These are phyloP conservation scores for Pipistrellus pipistrellus DNA, from an alignment of 2,797 vertebrate genomes.

Conservation along the genomic window DNA sequence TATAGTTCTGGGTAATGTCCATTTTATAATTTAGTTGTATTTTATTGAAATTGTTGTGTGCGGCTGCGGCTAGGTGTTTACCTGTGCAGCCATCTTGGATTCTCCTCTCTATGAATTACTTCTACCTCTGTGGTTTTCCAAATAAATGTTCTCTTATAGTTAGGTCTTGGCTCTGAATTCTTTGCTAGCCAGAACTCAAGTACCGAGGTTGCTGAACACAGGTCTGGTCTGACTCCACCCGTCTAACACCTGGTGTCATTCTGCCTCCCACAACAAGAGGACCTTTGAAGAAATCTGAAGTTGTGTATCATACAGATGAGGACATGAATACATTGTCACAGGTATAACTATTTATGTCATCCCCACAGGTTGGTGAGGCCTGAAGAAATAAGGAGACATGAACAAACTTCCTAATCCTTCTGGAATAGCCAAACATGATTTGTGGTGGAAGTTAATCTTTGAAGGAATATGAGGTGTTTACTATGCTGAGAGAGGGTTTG, in stretches of 20 bases:
- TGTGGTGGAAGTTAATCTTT: not conserved
- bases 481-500: not conserved
- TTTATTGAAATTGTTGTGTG: no score
- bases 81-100: no score
- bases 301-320: not conserved
- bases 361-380: not conserved
- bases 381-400: not conserved
- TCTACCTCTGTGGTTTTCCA: no score
- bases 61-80: no score
- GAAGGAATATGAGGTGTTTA: not conserved
- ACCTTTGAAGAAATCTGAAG: slow-evolving; percentile 33
- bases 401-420: slow-evolving; percentile 9
- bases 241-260: not conserved
- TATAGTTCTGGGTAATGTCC: no score
- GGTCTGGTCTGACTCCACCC: not conserved
- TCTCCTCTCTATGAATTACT: no score
- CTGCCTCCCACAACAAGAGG: not conserved
- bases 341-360: not conserved
- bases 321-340: not conserved
- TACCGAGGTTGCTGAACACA: not conserved
- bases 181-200: not conserved
- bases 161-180: not conserved
- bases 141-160: not conserved
- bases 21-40: no score
- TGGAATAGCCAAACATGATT: not conserved